A percentile compares a stretch with the other conserved stretches of the same genome.
These are phyloP conservation scores for Gambelia wislizenii DNA, from an alignment of 2,797 vertebrate species.

Conservation along the genomic window DNA sequence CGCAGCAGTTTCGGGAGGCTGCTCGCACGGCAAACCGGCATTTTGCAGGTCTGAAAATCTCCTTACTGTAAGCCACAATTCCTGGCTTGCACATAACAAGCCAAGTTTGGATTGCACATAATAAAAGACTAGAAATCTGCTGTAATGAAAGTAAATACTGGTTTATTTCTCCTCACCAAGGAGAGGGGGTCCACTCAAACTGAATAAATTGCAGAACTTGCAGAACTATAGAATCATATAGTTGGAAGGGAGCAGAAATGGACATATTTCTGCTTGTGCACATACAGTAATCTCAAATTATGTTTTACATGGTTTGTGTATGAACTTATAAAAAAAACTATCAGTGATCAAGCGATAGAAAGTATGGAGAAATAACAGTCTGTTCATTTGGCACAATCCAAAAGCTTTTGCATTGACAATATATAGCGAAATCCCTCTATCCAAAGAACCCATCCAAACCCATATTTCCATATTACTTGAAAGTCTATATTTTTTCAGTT, in stretches of 20 bases:
- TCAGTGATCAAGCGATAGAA: neutral
- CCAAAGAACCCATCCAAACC: neutral
- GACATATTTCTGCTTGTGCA: neutral
- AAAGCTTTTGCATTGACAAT: neutral
- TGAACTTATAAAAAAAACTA: too few species aligned
- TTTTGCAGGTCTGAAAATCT: too few species aligned
- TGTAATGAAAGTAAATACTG: neutral
- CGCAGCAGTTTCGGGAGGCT: too few species aligned
- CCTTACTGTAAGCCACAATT: too few species aligned
- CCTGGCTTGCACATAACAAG: neutral
- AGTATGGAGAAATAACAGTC: too few species aligned
- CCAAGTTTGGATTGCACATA: too few species aligned
- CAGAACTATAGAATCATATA: neutral
- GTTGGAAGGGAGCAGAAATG: too few species aligned
- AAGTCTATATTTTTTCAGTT: conserved; percentile 29
- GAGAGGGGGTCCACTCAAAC: neutral
- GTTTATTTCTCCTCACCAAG: neutral
- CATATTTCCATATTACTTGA: neutral
- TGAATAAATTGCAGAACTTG: too few species aligned
- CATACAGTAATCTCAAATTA: neutral
- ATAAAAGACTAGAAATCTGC: neutral
- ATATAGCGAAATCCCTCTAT: too few species aligned
- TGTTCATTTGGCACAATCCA: neutral
- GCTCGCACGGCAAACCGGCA: too few species aligned
- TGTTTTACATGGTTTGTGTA: neutral